These are phyloP conservation scores for Aurelia coerulea DNA, from an alignment of 30 jellyfish, hydroid and myxozoan genomes.

Conservation along the genomic window DNA sequence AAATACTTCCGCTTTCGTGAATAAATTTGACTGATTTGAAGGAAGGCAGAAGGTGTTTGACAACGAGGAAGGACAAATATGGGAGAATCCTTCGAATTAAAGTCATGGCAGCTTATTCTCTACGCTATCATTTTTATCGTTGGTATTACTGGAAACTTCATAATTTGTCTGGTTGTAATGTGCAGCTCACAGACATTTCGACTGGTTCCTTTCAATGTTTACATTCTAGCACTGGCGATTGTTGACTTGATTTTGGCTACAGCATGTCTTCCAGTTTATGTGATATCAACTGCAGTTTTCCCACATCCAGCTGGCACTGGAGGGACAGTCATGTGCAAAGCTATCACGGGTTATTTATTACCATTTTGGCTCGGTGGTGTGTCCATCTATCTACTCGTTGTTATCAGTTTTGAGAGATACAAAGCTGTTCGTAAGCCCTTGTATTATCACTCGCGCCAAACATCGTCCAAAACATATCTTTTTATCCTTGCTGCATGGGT, in stretches of 20 bases:
- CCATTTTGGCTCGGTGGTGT: conserved; percentile 73
- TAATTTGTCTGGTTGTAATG: conserved; percentile 54
- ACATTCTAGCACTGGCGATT: conserved; percentile 50
- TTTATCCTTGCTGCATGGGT: conserved; percentile 25
- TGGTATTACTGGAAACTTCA: conserved; percentile 57
- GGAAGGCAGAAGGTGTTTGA: too few relatives aligned
- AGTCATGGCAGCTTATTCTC: conserved; percentile 59
- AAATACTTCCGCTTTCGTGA: too few relatives aligned
- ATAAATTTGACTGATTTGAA: too few relatives aligned
- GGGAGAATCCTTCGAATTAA: conserved; percentile 8
- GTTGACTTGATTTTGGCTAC: conserved; percentile 49
- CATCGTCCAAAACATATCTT: background rate
- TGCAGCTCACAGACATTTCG: conserved; percentile 26
- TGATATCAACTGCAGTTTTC: conserved; percentile 45
- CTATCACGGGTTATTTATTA: conserved; percentile 64
- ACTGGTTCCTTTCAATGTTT: conserved; percentile 63
- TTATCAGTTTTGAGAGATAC: conserved; percentile 68
- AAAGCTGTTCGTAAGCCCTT: conserved; percentile 59
- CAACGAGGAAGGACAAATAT: background rate
- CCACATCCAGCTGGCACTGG: conserved; percentile 43
- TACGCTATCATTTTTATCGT: conserved; percentile 24
- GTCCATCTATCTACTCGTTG: conserved; percentile 60
- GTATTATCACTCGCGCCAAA: background rate
- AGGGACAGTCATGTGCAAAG: conserved; percentile 30
- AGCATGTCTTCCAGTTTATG: conserved; percentile 54